Evolutionary conservation across 2,113 vertebrate species (phyloP).

Genomic region (Cepphus grylle): DNA sequence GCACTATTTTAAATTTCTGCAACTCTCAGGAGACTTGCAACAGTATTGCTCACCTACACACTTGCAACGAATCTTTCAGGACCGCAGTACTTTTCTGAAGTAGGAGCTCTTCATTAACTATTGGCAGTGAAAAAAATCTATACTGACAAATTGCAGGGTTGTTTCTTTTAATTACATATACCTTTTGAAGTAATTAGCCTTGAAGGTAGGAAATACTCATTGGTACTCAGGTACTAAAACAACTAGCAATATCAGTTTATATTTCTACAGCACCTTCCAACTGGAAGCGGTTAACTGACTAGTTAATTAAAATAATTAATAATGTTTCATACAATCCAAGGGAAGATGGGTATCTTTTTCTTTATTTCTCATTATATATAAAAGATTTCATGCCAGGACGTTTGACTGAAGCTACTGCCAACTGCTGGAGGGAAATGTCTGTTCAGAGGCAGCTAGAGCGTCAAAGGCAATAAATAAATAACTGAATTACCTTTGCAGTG

Average conservation of each 20-base stretch:
- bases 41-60: not conserved
- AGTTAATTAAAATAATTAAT: not conserved
- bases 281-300: not conserved
- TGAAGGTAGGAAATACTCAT: not conserved
- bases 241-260: not conserved
- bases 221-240: not conserved
- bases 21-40: not conserved
- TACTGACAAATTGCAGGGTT: not conserved
- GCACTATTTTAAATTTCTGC: not conserved
- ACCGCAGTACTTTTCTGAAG: not conserved
- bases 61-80: not conserved
- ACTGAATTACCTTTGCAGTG: not conserved
- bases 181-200: not conserved
- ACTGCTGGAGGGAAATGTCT: not conserved
- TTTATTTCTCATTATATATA: not conserved
- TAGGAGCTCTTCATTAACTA: not conserved
- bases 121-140: not conserved
- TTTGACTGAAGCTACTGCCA: not conserved
- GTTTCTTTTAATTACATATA: conserved; percentile 1
- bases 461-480: not conserved
- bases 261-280: not conserved
- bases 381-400: not conserved
- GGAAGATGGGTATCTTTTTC: not conserved
- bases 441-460: not conserved
- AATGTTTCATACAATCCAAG: not conserved